phyloP scores from a whole-genome alignment of 1,140 invertebrate species.

The Lasioglossum albipes region DNA sequence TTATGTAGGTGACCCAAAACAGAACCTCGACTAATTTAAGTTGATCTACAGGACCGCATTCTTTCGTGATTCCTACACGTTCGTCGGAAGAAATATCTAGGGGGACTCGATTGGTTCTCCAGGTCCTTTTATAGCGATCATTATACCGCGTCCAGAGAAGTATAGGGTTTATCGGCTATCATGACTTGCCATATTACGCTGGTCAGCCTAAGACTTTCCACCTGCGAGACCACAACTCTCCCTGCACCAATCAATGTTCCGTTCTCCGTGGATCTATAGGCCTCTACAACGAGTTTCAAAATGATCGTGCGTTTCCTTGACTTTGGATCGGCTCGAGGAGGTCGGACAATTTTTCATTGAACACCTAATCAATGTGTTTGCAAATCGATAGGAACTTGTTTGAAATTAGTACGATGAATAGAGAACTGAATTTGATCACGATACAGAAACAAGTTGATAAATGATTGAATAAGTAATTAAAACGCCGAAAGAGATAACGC shows the following conservation, averaged over 20 bases:
- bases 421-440: too few relatives aligned
- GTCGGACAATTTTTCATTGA: not conserved
- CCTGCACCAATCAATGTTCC: constrained; percentile 41
- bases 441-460: too few relatives aligned
- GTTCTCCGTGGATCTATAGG: constrained; percentile 1
- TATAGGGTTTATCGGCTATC: constrained; percentile 58
- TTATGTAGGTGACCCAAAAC: not conserved
- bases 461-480: not conserved
- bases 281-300: not conserved
- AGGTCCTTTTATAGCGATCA: constrained; percentile 37
- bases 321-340: not conserved
- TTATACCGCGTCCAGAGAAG: constrained; percentile 47
- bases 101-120: constrained; percentile 18
- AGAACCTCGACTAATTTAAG: not conserved
- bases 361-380: not conserved
- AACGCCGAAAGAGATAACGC: not conserved
- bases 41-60: not conserved
- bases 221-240: constrained; percentile 46
- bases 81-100: not conserved
- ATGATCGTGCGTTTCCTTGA: not conserved
- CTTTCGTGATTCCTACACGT: not conserved
- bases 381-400: not conserved
- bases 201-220: constrained; percentile 46
- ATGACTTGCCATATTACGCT: constrained; percentile 55
- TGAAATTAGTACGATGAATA: not conserved